Conservation (phyloP, 2,113 vertebrate genomes). For the Rhadina sibilatrix region DNA sequence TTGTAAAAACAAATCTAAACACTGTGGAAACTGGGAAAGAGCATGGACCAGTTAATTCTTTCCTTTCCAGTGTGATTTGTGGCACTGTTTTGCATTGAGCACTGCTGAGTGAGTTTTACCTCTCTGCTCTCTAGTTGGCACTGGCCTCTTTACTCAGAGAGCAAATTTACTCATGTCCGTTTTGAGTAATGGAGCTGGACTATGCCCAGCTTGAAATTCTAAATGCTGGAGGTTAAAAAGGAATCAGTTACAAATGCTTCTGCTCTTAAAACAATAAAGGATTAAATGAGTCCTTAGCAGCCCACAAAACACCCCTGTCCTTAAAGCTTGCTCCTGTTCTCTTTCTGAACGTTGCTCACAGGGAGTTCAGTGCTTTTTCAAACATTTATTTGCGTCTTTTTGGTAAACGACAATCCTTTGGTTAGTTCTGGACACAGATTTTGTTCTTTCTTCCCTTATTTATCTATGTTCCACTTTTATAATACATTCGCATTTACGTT, state of each 20-base stretch:
- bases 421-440: not conserved
- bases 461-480: not conserved
- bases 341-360: not conserved
- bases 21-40: not conserved
- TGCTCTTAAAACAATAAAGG: not conserved
- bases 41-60: not conserved
- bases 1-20: not conserved
- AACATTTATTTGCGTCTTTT: not conserved
- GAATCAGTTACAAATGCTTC: not conserved
- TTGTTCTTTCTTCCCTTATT: not conserved
- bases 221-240: not conserved
- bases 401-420: not conserved
- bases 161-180: not conserved
- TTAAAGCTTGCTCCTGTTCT: not conserved
- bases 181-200: not conserved
- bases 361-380: not conserved
- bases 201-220: not conserved
- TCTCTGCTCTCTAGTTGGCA: not conserved
- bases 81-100: not conserved
- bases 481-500: not conserved
- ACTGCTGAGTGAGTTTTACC: not conserved
- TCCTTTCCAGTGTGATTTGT: not conserved
- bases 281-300: not conserved
- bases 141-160: not conserved
- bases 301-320: not conserved